Evolutionary conservation across 30 jellyfish, hydroid and myxozoan species (phyloP).

Genomic region (Chrysaora quinquecirrha): DNA sequence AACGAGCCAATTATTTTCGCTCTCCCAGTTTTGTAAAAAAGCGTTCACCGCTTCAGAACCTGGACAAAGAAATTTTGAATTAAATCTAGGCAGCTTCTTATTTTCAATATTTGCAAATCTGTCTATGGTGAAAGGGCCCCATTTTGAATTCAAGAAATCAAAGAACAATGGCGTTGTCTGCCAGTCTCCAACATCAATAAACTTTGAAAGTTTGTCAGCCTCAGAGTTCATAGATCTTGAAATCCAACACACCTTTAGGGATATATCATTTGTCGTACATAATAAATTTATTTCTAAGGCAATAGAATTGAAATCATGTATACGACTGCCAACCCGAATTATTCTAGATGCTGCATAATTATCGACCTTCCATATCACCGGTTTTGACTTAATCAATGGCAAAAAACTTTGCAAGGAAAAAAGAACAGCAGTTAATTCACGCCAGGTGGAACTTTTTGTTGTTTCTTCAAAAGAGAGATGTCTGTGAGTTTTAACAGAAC

Average conservation of each 20-base stretch:
- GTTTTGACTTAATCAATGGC: background rate
- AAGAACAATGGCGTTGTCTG: too few species aligned
- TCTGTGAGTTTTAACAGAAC: conserved; percentile 8
- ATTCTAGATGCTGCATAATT: too few species aligned
- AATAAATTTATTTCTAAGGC: conserved; percentile 5
- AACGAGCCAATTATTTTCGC: too few species aligned
- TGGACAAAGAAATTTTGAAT: too few species aligned
- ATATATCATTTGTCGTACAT: too few species aligned
- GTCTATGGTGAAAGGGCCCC: conserved; percentile 59
- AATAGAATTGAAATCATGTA: background rate
- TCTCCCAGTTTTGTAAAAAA: too few species aligned
- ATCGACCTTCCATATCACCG: conserved; percentile 3
- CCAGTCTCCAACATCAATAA: too few species aligned
- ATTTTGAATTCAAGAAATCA: background rate
- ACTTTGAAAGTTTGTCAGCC: too few species aligned
- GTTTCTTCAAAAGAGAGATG: too few species aligned
- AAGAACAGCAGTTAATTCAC: conserved; percentile 15
- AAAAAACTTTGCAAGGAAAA: conserved; percentile 12
- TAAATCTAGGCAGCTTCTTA: conserved; percentile 29
- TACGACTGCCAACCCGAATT: too few species aligned
- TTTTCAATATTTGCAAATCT: conserved; percentile 37
- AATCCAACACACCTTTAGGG: conserved; percentile 33
- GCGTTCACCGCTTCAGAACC: too few species aligned
- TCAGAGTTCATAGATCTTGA: conserved; percentile 14
- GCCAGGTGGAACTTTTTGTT: too few species aligned